Percentiles rank a stretch among this genome's conserved stretches.
Conservation (phyloP, 2,888 invertebrate genomes). For the Parochlus steinenii region DNA sequence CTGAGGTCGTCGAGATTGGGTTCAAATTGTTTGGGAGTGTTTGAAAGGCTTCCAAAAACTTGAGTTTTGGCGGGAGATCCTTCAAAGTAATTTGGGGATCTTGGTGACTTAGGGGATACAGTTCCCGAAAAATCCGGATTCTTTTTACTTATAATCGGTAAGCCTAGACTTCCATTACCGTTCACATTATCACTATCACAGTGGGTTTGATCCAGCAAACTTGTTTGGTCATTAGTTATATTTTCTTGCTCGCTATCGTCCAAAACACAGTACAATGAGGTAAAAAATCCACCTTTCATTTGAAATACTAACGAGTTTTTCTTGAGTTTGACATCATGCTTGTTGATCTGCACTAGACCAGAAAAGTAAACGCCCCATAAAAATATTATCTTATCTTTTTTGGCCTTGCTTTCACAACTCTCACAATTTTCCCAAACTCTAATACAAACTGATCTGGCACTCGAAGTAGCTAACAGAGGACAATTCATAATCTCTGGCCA, state of each 20-base stretch:
- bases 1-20: too few relatives aligned
- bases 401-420: conserved; percentile 19
- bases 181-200: not conserved
- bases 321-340: conserved; percentile 19
- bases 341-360: conserved; percentile 52
- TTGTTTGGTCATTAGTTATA: conserved; percentile 6
- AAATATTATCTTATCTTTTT: conserved; percentile 49
- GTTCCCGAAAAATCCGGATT: too few relatives aligned
- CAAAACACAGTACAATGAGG: conserved; percentile 38
- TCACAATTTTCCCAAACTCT: conserved; percentile 22
- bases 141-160: too few relatives aligned
- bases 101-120: not conserved
- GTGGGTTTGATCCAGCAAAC: not conserved
- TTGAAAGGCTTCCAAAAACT: not conserved
- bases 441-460: conserved; percentile 25
- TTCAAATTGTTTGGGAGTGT: conserved; percentile 6
- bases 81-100: conserved; percentile 1
- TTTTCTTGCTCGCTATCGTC: conserved; percentile 32
- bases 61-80: not conserved
- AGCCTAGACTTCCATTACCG: too few relatives aligned
- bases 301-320: conserved; percentile 56
- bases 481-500: conserved; percentile 71
- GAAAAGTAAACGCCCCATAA: conserved; percentile 77
- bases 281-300: conserved; percentile 76
- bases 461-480: conserved; percentile 37